Evolutionary conservation across 2,888 invertebrate genomes (phyloP).

Genomic region (Augiades crinisus): DNA sequence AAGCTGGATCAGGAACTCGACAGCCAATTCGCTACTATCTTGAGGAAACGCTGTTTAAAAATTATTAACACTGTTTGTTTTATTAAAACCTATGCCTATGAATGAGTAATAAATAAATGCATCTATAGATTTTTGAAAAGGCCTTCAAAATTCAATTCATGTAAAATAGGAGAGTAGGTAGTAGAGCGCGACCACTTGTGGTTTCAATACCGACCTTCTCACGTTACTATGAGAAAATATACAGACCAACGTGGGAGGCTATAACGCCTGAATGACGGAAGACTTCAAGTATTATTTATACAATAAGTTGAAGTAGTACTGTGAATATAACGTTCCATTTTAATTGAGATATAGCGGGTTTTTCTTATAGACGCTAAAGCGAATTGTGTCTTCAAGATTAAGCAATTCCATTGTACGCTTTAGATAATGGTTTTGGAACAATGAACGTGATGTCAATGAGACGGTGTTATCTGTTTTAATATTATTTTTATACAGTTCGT

Average conservation of each 20-base stretch:
- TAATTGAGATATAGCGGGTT: background rate
- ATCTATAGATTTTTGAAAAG: conserved; percentile 3
- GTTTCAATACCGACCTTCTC: conserved; percentile 39
- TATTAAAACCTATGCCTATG: too few species aligned
- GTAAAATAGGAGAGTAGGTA: conserved; percentile 28
- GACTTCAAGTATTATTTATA: conserved; percentile 23
- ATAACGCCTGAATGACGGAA: conserved; percentile 25
- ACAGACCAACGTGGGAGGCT: conserved; percentile 34
- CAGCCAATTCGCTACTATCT: too few species aligned
- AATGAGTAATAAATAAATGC: background rate
- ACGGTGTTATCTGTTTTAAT: background rate
- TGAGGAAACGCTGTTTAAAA: too few species aligned
- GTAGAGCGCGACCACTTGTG: conserved; percentile 38
- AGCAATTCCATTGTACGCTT: background rate
- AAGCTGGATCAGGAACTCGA: too few species aligned
- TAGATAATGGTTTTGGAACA: background rate
- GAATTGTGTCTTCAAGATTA: background rate
- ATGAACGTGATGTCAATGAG: background rate
- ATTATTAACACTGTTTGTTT: too few species aligned
- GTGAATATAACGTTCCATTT: conserved; percentile 6
- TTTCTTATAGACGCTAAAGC: conserved; percentile 3
- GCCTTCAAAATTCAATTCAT: conserved; percentile 8
- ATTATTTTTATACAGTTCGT: background rate
- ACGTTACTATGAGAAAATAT: conserved; percentile 45
- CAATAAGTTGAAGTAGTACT: conserved; percentile 13